Evolutionary conservation across 2,113 vertebrate species (phyloP), one percentile per base, ranked within the genome.

Genomic region (Microcebus murinus): DNA sequence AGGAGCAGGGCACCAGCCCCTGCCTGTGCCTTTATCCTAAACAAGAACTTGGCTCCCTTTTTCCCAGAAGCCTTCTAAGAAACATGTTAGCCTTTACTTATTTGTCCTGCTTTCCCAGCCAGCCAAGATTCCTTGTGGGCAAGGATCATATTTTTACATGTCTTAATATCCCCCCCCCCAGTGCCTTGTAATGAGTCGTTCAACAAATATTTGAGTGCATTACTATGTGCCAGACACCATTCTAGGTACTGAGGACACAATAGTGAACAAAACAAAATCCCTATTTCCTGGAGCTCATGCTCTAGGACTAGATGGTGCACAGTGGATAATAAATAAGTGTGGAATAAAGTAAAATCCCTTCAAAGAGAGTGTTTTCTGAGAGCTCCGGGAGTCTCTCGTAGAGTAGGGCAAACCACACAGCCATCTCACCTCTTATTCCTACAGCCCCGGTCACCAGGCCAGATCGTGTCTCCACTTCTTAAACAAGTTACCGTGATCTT

Each of bases 401-500:
- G 74, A 45, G 7, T 0, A 21, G 81, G 18, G 1, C 17, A 21
- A 4, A 18, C 29, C 20, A 1, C 57, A 50, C 15, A 36, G 67
- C 55, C 45, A 48, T 48, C 8, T 31, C 36, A 45, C 45, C 39
- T 27, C 5, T 0, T 91, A 52, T 92, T 6, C 87, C 65, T 27
- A 0, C 80, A 99, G 98, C 98, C 98, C 21, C 80, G 76, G 65
- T 59, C 87, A 1, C 97, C 98, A 34, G 98, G 98, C 70, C 98
- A 99, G 77, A 93, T 98, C 1, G 77, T 98, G 84, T 98, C 98
- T 42, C 98, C 98, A 0, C 96, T 98, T n/a, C 98, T 99, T 25
- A 98, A 98, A 77, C 98, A 99, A 96, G 98, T 97, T 0, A 39
- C 97, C 5, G 77, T 98, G 87, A 98, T 99, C 96, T 77, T 99